Percentiles rank a stretch among this genome's conserved stretches.
These are phyloP conservation scores for Melanotaenia maccullochi DNA, from an alignment of 2,797 vertebrate species.

Conservation along the genomic window DNA sequence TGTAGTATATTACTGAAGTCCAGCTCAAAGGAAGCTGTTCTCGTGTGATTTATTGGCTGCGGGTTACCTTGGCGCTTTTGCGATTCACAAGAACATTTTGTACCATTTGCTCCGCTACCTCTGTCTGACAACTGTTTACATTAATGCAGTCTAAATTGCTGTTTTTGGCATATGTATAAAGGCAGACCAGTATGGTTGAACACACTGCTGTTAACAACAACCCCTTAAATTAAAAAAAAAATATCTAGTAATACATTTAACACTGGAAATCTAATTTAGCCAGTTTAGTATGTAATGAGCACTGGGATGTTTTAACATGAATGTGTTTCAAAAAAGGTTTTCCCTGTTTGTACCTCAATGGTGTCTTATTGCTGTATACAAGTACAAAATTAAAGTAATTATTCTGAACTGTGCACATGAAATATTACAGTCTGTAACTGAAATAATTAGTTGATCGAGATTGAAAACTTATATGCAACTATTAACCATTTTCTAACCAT, in stretches of 20 bases:
- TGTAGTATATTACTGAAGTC: neutral
- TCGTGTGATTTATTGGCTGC: neutral
- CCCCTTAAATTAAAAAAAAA: too few species aligned
- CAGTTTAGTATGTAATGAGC: neutral
- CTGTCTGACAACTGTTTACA: neutral
- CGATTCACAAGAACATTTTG: neutral
- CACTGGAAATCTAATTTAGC: neutral
- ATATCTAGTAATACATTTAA: too few species aligned
- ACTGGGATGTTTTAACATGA: too few species aligned
- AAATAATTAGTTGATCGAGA: neutral
- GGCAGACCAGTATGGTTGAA: too few species aligned
- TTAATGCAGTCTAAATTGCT: neutral
- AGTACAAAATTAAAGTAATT: neutral
- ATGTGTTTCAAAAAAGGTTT: neutral
- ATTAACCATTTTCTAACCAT: neutral
- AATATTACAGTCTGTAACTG: too few species aligned
- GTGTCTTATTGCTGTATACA: neutral
- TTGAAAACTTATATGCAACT: neutral
- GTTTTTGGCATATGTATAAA: neutral
- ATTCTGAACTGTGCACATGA: neutral
- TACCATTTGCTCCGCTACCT: neutral
- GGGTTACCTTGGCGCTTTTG: neutral
- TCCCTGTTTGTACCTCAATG: too few species aligned
- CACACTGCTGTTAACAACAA: too few species aligned
- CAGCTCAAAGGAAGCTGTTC: neutral